phyloP scores from a whole-genome alignment of 2,888 invertebrate genomes.

The Bhutanitis thaidina region DNA sequence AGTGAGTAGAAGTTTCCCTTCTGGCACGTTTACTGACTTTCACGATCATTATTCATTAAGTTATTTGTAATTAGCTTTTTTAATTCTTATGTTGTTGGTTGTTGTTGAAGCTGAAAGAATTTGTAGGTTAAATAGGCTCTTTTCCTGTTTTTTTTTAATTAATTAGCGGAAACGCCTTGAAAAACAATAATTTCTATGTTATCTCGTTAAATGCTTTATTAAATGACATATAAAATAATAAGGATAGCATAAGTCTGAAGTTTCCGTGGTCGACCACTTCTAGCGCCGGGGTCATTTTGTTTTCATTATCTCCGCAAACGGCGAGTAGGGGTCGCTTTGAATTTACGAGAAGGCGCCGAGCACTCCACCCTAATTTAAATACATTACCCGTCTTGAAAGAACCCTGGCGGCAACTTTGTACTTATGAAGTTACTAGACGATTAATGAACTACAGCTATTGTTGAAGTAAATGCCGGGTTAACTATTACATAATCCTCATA shows the following conservation, averaged over 20 bases:
- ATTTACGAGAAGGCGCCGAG: conserved; percentile 30
- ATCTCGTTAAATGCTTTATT: no score
- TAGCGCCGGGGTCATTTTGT: conserved; percentile 32
- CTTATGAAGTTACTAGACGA: conserved; percentile 19
- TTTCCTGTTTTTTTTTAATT: no score
- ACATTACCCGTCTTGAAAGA: conserved; percentile 43
- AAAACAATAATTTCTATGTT: no score
- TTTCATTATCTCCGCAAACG: conserved; percentile 37
- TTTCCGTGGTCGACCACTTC: not conserved
- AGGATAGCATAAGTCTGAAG: not conserved
- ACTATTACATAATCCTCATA: not conserved
- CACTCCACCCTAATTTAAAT: conserved; percentile 48
- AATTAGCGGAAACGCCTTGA: no score
- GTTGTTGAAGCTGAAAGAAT: no score
- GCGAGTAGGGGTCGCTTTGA: conserved; percentile 29
- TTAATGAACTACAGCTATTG: conserved; percentile 21
- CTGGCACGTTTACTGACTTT: no score
- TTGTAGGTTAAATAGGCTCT: no score
- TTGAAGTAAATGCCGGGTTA: not conserved
- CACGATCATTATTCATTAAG: no score
- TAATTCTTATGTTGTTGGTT: no score
- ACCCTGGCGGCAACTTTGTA: conserved; percentile 16
- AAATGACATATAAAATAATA: no score
- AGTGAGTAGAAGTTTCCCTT: no score
- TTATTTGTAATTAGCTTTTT: no score